Base-by-base conservation (phyloP, 2,113 vertebrate genomes). In the Vidua macroura region DNA sequence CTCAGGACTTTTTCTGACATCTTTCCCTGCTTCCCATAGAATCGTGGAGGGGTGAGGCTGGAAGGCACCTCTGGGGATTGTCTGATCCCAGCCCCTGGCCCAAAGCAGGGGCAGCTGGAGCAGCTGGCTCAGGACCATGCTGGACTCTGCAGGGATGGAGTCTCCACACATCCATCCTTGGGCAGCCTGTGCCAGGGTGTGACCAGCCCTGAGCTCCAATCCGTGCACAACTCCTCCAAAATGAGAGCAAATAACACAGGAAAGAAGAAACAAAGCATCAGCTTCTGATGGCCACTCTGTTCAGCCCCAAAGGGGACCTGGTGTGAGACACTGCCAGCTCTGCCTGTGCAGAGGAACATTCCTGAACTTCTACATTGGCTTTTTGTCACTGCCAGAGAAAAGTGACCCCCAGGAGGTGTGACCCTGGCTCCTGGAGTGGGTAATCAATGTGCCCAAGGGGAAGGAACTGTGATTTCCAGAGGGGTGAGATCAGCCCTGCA, bases 191-290 rank as follows among this genome's bases (percentile, higher is more conserved):
- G 28, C 53, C 62, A 55, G 43, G 1, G 2, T 48, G 33, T 11
- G 15, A 68, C 21, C 53, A 25, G 41, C 48, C 8, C 1, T 15
- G 13, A 27, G 48, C 80, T 88, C 92, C 68, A 18, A 9, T 2
- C 62, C 33, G 25, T 20, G 83, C 83, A 70, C 20, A 90, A 53
- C 43, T 41, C 4, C 48, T 55, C 51, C 77, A n/a, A 15, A 56
- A 2, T 2, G 31, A 77, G 44, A 62, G 60, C 68, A 92, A 89
- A 5, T 23, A 53, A 78, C 35, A 67, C 46, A 56, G 60, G 28
- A 44, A 56, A 86, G 83, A 83, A 88, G 79, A 88, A 95, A 90
- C 75, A 81, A 88, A 96, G 64, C 95, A 70, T 23, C 90, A 92
- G 85, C 67, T 77, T n/a, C 84, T 16, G 51, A 69, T 20, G 64